Percentiles rank a stretch among this genome's conserved stretches.
Evolutionary conservation across 2,113 vertebrate species (phyloP).

Genomic region (Panthera leo): DNA sequence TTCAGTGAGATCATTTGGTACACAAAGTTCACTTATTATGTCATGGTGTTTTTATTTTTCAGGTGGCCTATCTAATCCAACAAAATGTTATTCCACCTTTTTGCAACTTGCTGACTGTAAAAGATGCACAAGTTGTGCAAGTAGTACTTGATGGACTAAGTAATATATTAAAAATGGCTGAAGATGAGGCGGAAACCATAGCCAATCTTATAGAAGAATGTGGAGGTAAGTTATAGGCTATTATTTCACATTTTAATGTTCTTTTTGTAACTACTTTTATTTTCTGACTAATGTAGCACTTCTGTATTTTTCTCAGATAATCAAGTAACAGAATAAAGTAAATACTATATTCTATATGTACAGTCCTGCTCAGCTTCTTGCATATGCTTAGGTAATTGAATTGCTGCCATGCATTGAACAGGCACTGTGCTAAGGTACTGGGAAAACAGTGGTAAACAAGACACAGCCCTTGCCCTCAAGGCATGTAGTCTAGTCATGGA

Average conservation of each 20-base stretch:
- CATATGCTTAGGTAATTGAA: conserved; percentile 48
- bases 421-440: conserved; percentile 13
- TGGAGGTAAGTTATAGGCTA: conserved; percentile 87
- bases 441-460: conserved; percentile 38
- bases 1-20: not conserved
- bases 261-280: conserved; percentile 18
- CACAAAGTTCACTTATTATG: not conserved
- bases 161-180: conserved; percentile 99
- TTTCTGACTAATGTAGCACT: conserved; percentile 26
- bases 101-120: conserved; percentile 98
- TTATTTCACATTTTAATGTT: not conserved
- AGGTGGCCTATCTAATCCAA: conserved; percentile 98
- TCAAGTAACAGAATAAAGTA: conserved; percentile 49
- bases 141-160: conserved; percentile 98
- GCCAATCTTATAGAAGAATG: conserved; percentile 99
- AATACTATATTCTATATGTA: conserved; percentile 3
- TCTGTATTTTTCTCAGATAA: conserved; percentile 51
- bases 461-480: conserved; percentile 37
- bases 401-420: conserved; percentile 38
- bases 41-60: conserved; percentile 37
- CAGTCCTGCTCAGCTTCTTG: conserved; percentile 32
- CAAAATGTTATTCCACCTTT: conserved; percentile 99
- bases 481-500: conserved; percentile 46
- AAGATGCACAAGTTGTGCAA: conserved; percentile 98
- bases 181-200: conserved; percentile 98